Conservation (phyloP, 2,113 vertebrate species). For the Neodon shergylaensis region DNA sequence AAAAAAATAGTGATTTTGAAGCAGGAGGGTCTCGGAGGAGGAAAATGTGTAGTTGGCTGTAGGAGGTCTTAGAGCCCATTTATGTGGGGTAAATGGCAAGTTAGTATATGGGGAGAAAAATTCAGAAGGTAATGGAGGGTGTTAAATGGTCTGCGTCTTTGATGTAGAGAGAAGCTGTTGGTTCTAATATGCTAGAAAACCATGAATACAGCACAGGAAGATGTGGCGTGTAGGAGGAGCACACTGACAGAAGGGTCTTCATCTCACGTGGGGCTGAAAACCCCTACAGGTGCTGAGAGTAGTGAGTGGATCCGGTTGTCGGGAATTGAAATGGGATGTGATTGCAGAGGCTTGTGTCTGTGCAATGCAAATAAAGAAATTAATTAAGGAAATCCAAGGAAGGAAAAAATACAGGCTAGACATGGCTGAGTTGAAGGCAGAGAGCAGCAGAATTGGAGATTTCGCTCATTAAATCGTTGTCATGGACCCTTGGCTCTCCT, state of each 20-base stretch:
- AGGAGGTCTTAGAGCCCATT: neutral
- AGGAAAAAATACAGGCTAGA: neutral
- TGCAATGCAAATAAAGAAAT: neutral
- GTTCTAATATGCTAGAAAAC: neutral
- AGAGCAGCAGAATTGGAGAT: neutral
- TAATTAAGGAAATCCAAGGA: neutral
- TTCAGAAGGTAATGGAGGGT: neutral
- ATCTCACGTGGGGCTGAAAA: neutral
- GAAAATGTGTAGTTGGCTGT: neutral
- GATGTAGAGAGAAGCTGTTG: neutral
- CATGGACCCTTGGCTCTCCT: neutral
- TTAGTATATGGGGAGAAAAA: neutral
- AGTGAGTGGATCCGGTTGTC: neutral
- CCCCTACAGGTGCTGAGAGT: neutral
- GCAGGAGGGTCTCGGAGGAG: neutral
- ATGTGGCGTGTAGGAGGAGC: neutral
- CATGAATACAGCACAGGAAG: no score
- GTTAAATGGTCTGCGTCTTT: neutral
- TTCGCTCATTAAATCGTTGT: constrained; percentile 37
- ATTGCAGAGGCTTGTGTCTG: neutral
- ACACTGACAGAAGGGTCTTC: neutral
- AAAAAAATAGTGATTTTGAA: neutral
- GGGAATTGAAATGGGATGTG: neutral
- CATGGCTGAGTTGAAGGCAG: neutral
- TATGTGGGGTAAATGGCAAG: neutral